Evolutionary conservation across 2,113 vertebrate species (phyloP).

Genomic region (Tautogolabrus adspersus): DNA sequence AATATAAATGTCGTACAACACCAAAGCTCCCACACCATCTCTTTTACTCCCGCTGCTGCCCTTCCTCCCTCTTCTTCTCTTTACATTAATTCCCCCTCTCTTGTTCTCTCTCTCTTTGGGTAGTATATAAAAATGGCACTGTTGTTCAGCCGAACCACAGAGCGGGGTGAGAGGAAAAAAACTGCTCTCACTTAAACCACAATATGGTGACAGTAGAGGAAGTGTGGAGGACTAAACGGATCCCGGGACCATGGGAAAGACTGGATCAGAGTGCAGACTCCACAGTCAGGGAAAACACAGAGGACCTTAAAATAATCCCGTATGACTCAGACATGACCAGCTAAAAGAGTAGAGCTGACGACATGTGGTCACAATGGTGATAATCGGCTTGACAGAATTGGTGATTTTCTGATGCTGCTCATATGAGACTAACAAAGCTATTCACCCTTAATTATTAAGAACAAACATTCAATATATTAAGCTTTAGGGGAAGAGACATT

Average conservation of each 20-base stretch:
- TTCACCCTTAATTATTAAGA: too few species aligned
- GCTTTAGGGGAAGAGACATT: too few species aligned
- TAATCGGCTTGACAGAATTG: neutral
- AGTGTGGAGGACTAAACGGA: neutral
- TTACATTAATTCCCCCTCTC: neutral
- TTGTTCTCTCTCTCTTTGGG: neutral
- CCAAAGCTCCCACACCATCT: neutral
- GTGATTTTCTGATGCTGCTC: neutral
- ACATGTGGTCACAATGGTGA: neutral
- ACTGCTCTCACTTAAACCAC: conserved; percentile 1
- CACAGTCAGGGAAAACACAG: neutral
- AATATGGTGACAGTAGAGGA: neutral
- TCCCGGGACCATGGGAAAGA: neutral
- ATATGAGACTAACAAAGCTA: neutral
- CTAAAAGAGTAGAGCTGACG: neutral
- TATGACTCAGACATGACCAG: neutral
- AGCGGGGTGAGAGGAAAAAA: neutral
- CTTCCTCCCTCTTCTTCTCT: neutral
- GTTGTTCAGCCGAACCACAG: neutral
- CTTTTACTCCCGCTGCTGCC: neutral
- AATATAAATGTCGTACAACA: neutral
- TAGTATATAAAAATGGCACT: neutral
- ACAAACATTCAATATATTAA: too few species aligned
- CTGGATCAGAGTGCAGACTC: neutral
- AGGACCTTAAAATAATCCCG: neutral